Base-by-base conservation (phyloP, 2,113 vertebrate genomes). In the Ptychochromis oligacanthus region DNA sequence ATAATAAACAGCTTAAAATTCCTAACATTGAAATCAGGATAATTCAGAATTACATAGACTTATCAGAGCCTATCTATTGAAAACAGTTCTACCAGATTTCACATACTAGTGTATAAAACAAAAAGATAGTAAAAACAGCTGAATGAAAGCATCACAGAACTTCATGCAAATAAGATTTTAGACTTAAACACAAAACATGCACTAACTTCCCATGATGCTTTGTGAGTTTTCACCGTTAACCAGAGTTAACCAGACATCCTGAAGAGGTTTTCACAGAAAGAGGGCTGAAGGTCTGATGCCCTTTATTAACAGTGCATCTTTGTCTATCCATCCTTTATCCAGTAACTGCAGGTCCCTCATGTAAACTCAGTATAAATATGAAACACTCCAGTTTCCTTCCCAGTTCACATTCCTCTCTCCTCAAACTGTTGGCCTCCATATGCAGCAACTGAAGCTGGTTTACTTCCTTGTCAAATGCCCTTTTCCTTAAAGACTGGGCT, bases 401-500 rank as follows among this genome's bases (percentile, higher is more conserved):
- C 65, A 18, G 56, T 20, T 59, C 43, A 55, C 31, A 86, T 80
- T 81, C 83, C 77, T 87, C 36, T 57, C 62, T 1, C 12, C 55
- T 82, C 83, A 65, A 72, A 82, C 59, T 1, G 24, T 0, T 1
- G 59, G 65, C 43, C 46, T 72, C 43, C 46, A 1, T n/a, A 72
- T n/a, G 46, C 2, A 46, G 18, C 1, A 26, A 43, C 83, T 70
- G 75, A 81, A 74, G 77, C 84, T 4, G 65, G 31, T 82, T 84
- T 12, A 20, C 84, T 90, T 93, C 91, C 87, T 67, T 17, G 59
- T 91, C 90, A 82, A 85, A 89, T 86, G 87, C 46, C 76, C 91
- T 93, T 92, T 87, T 85, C 84, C 89, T 91, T 81, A 70, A 93
- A 95, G 91, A 94, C 93, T 94, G 90, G 79, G 56, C 83, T 86